Evolutionary conservation across 1,140 invertebrate species (phyloP).

Genomic region (Grapholita molesta): DNA sequence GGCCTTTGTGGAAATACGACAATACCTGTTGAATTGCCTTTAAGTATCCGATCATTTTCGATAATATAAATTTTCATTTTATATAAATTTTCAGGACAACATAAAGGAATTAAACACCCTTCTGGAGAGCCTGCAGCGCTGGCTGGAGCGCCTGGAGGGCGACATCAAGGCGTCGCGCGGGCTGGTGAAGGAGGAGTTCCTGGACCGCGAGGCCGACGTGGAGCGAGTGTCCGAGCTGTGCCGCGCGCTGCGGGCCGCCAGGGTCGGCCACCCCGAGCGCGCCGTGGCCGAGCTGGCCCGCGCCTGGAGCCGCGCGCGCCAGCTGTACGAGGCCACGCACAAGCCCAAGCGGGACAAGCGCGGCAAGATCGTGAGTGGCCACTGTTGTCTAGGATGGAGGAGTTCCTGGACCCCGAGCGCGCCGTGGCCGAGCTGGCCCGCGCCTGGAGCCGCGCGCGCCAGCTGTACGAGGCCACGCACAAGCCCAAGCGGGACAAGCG

Average conservation of each 20-base stretch:
- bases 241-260: slow-evolving; percentile 66
- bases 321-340: slow-evolving; percentile 39
- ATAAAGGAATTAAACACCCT: slow-evolving; percentile 74
- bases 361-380: slow-evolving; percentile 42
- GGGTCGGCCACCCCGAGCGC: slow-evolving; percentile 52
- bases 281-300: slow-evolving; percentile 38
- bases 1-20: too few species aligned
- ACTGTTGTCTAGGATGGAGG: too few species aligned
- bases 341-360: slow-evolving; percentile 39
- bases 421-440: slow-evolving; percentile 38
- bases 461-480: slow-evolving; percentile 39
- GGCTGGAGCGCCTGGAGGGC: slow-evolving; percentile 30
- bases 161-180: slow-evolving; percentile 21
- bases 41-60: too few species aligned
- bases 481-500: slow-evolving; percentile 39
- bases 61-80: background rate
- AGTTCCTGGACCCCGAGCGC: slow-evolving; percentile 38
- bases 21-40: too few species aligned
- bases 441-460: slow-evolving; percentile 32
- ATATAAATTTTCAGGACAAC: slow-evolving; percentile 46
- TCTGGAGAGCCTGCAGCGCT: slow-evolving; percentile 40
- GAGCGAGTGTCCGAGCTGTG: slow-evolving; percentile 74
- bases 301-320: slow-evolving; percentile 32
- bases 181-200: slow-evolving; percentile 17
- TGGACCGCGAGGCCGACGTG: slow-evolving; percentile 53